Base-by-base conservation (phyloP, 2,113 vertebrate genomes). In the Lepisosteus osseus region DNA sequence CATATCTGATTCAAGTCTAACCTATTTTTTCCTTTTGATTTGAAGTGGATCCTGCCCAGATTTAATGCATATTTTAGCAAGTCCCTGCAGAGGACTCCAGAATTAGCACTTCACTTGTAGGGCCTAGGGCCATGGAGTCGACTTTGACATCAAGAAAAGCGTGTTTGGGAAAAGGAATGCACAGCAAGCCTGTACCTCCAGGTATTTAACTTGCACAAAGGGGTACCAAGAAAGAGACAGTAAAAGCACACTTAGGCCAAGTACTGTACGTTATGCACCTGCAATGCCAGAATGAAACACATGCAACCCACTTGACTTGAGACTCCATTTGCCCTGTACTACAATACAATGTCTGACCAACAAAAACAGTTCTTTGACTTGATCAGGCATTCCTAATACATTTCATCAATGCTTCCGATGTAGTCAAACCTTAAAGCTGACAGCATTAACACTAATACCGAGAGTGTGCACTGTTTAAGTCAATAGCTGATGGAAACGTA, bases 1-100 rank as follows among this genome's bases (percentile, higher is more conserved):
- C 69, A 72, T 57, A 81, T 65, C 66, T 54, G 77, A 74, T 81
- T 84, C 83, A 64, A 66, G 75, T 77, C 77, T 86, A 77, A 77
- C 83, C 88, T 85, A 77, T 76, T 82, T 78, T 82, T 77, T 73
- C 80, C 79, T 80, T 84, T 81, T 88, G 80, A 86, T 87, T 84
- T 88, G 57, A 80, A 87, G 83, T 76, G 84, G 79, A 90, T 87
- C 80, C 85, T 88, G 83, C 76, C 59, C 87, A 91, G 90, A 91
- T 95, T 94, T 94, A 95, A 95, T 94, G 94, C 96, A 99, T 97
- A 97, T 93, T 96, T 97, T 87, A 86, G 93, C 97, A 95, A 95
- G 97, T 91, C 96, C 79, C 89, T 86, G 95, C 97, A 98, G 91
- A 93, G 89, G 90, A 83, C 91, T 86, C 82, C 90, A 94, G 92